These are phyloP conservation scores for Hippasteria phrygiana DNA, from an alignment of 53 echinoderm and acorn worm species.

Conservation along the genomic window DNA sequence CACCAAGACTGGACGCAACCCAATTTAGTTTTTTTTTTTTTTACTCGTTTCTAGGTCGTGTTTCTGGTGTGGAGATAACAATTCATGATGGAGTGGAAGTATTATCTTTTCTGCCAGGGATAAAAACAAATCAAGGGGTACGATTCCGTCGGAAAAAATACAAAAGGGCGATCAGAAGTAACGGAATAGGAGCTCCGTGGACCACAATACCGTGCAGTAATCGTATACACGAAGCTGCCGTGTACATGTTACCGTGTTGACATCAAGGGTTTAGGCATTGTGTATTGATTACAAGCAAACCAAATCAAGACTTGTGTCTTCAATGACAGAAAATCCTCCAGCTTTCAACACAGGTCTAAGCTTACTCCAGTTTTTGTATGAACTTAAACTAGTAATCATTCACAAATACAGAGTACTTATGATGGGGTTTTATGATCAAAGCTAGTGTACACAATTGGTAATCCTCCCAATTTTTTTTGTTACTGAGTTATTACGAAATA, in stretches of 20 bases:
- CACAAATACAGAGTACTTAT: neutral
- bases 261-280: slow-evolving; percentile 19
- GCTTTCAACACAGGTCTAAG: slow-evolving; percentile 17
- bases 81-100: neutral
- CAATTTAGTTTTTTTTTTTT: no score
- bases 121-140: neutral
- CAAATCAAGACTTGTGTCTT: neutral
- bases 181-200: neutral
- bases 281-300: neutral
- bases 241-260: slow-evolving; percentile 10
- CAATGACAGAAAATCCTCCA: slow-evolving; percentile 12
- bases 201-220: neutral
- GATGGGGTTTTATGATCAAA: no score
- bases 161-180: neutral
- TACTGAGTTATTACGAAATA: no score
- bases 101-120: neutral
- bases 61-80: neutral
- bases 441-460: no score
- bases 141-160: neutral
- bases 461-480: no score
- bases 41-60: no score
- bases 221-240: neutral
- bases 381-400: neutral
- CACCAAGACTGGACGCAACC: no score
- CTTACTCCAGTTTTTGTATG: neutral